Percentiles rank a stretch among this genome's conserved stretches.
Conservation (phyloP, 2,113 vertebrate species). For the Microcebus murinus region DNA sequence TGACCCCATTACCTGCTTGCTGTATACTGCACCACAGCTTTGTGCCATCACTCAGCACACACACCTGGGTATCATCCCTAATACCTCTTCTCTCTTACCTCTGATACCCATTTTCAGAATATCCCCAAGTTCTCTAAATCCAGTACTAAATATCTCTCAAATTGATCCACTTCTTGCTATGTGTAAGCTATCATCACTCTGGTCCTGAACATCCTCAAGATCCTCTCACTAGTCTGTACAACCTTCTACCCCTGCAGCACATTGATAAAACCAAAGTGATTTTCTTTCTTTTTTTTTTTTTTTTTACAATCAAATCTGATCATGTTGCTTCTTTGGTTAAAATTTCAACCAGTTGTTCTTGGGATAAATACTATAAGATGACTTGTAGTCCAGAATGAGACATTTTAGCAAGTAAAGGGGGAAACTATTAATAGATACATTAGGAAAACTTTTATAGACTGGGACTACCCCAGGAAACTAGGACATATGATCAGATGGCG, state of each 20-base stretch:
- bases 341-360: not conserved
- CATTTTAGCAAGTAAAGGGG: not conserved
- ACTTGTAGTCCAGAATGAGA: not conserved
- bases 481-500: not conserved
- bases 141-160: not conserved
- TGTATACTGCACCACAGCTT: not conserved
- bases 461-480: not conserved
- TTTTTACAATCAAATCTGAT: not conserved
- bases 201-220: not conserved
- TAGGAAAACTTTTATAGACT: not conserved
- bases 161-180: not conserved
- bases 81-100: not conserved
- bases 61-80: not conserved
- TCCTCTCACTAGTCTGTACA: not conserved
- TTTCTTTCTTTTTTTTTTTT: not conserved
- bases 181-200: not conserved
- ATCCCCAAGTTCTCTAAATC: not conserved
- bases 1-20: not conserved
- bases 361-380: not conserved
- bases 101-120: not conserved
- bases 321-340: not conserved
- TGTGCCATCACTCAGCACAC: not conserved
- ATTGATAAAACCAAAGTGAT: not conserved
- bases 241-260: not conserved
- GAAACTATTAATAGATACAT: not conserved